Percentiles rank a stretch among this genome's conserved stretches.
phyloP scores from a whole-genome alignment of 1,140 invertebrate species.

The Drosophila mayri region DNA sequence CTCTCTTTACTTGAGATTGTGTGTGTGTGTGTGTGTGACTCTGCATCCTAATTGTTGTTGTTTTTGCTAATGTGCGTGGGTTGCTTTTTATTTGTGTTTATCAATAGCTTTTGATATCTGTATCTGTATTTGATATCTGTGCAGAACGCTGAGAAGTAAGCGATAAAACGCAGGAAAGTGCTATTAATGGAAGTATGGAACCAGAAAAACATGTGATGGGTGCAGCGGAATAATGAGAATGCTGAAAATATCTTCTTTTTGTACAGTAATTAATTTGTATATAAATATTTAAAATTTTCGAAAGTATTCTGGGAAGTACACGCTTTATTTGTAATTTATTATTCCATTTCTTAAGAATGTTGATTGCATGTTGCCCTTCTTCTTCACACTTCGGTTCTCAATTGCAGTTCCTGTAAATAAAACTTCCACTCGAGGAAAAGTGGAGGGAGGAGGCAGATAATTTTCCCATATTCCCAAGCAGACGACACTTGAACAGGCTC shows the following conservation, averaged over 20 bases:
- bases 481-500: constrained; percentile 23
- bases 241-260: no score
- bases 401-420: constrained; percentile 18
- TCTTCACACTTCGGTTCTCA: constrained; percentile 5
- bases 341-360: background rate
- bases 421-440: constrained; percentile 2
- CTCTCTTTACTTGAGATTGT: constrained; percentile 15
- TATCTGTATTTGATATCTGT: no score
- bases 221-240: background rate
- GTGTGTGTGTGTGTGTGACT: constrained; percentile 36
- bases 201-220: constrained; percentile 9
- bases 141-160: constrained; percentile 1
- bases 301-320: no score
- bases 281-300: background rate
- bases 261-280: no score
- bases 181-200: constrained; percentile 27
- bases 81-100: constrained; percentile 27
- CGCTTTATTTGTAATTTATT: background rate
- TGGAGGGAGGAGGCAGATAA: background rate
- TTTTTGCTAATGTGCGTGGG: constrained; percentile 47
- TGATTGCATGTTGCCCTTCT: background rate
- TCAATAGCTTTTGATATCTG: constrained; percentile 44
- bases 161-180: constrained; percentile 18
- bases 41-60: constrained; percentile 41
- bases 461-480: background rate